Evolutionary conservation across 2,888 invertebrate species (phyloP), one percentile per base, ranked within the genome.

Genomic region (Empis stercorea): DNA sequence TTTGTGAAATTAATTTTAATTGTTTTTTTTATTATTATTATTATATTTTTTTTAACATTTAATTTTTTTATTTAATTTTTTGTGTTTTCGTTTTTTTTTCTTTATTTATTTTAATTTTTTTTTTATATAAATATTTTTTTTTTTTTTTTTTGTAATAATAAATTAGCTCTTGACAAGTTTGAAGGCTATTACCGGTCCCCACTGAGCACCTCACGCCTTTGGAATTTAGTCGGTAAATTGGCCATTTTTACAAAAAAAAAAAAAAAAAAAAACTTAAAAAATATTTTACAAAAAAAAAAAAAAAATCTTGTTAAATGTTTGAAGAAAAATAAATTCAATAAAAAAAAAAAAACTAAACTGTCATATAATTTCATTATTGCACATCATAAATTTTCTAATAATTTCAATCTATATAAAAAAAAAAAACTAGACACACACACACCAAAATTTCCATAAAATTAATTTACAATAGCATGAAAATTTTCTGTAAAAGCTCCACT

Each of bases 171-270:
- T 62, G 68, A 68, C 60, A 66, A 66, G 62, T 66, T 67, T 62
- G 66, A 67, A 57, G 68, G 66, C 63, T 67, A 64, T 63, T 68
- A 68, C 61, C 68, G 66, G 59, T 61, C 64, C 58, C 68, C 63
- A 59, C 65, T 66, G 66, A 68, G 66, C 61, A 64, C 65, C 66
- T 59, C 68, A 61, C 68, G 68, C 58, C 55, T 59, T 61, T 67
- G 66, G 66, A 67, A 67, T 64, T 66, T 67, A 63, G 62, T 66
- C 66, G 66, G 66, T 67, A 67, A 67, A 66, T 68, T 66, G 64
- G 65, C 63, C 61, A 60, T 53, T 51, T 27, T 27, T 27, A 7
- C 5, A 27, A 27, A 4, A 4, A 27, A 27, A 27, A 27, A 6
- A 27, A 27, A 38, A 48, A 17, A 13, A 20, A 38, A 11, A 38